Conservation (phyloP, 92 coral and sea anemone species). For the Desmophyllum pertusum region DNA sequence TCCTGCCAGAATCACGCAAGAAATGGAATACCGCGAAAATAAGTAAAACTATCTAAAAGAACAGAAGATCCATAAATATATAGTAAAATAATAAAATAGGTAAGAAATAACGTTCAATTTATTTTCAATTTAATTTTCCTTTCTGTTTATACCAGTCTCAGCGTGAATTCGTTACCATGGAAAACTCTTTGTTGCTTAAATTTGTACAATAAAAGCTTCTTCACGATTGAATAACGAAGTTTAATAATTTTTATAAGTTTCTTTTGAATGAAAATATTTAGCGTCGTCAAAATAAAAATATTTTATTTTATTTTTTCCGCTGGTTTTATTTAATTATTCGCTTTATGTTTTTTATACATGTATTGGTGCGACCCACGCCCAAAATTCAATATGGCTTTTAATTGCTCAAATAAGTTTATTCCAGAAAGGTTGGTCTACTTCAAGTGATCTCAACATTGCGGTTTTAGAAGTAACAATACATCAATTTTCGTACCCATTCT, state of each 20-base stretch:
- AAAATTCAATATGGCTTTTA: slow-evolving; percentile 4
- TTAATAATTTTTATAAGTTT: not conserved
- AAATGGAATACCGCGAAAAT: not conserved
- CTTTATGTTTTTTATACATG: not conserved
- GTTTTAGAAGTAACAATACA: not conserved
- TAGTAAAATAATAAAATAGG: too few relatives aligned
- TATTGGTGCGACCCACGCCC: slow-evolving; percentile 14
- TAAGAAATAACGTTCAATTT: not conserved
- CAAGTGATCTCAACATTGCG: slow-evolving; percentile 29
- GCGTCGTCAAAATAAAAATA: not conserved
- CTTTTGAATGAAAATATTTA: not conserved
- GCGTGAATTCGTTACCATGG: slow-evolving; percentile 17
- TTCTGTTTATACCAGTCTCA: not conserved
- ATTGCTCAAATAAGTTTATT: slow-evolving; percentile 4
- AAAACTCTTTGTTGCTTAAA: not conserved
- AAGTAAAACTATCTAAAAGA: not conserved
- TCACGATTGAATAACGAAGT: not conserved
- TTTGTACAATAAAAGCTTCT: not conserved
- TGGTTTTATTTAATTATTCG: not conserved
- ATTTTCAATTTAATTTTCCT: not conserved
- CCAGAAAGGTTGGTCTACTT: not conserved
- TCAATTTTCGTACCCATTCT: not conserved
- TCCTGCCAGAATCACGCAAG: not conserved
- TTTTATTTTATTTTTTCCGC: not conserved
- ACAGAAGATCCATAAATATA: not conserved